Evolutionary conservation across 2,113 vertebrate genomes (phyloP).

Genomic region (Oreochromis tanganicae): DNA sequence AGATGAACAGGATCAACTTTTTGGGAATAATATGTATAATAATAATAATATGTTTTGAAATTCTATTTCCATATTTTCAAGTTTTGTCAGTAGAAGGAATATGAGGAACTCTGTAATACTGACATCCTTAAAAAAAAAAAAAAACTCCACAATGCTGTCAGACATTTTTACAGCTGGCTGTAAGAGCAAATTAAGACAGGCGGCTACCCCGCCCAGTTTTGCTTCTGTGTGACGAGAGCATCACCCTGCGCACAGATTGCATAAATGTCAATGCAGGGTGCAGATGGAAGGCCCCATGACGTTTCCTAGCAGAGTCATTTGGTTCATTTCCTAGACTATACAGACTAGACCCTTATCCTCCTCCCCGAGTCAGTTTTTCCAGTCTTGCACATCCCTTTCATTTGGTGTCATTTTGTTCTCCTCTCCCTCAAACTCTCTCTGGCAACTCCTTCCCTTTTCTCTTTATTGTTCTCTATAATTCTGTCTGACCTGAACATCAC

Average conservation of each 20-base stretch:
- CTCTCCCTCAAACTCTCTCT: not conserved
- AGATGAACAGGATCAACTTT: not conserved
- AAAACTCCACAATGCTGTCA: not conserved
- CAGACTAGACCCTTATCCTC: not conserved
- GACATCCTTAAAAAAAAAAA: not conserved
- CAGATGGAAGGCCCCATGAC: not conserved
- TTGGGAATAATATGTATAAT: not conserved
- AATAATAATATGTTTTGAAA: not conserved
- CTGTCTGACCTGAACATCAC: not conserved
- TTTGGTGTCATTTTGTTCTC: not conserved
- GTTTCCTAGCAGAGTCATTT: constrained; percentile 6
- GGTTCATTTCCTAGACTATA: constrained; percentile 1
- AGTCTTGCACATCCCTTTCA: not conserved
- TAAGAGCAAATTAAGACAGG: not conserved
- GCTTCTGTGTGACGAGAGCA: not conserved
- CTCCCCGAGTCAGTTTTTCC: constrained; percentile 9
- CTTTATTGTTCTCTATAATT: not conserved
- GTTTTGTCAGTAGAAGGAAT: not conserved
- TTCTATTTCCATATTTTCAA: not conserved
- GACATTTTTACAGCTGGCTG: not conserved
- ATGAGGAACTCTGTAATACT: not conserved
- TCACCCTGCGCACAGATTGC: not conserved
- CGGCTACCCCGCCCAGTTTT: not conserved
- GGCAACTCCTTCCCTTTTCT: not conserved
- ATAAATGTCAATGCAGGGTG: not conserved